Conservation (phyloP, 2,113 vertebrate genomes). For the Typhlomys cinereus region DNA sequence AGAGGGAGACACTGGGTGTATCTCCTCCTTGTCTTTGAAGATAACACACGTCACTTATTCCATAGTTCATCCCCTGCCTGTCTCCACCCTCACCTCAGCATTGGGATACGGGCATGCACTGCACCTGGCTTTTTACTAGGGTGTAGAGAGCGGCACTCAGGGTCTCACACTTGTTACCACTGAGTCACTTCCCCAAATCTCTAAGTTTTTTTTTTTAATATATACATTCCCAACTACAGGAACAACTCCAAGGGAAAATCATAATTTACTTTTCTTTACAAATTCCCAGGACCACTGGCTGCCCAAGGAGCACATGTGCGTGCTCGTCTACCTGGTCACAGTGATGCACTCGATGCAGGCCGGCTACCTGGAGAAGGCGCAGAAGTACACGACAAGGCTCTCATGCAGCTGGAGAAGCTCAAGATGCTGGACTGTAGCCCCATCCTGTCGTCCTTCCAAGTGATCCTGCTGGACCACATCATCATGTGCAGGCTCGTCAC, state of each 20-base stretch:
- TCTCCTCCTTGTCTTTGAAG: background rate
- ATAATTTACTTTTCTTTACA: background rate
- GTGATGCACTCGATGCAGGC: conserved; percentile 99
- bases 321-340: conserved; percentile 98
- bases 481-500: conserved; percentile 99
- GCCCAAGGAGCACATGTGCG: conserved; percentile 99
- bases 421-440: conserved; percentile 99
- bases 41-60: background rate
- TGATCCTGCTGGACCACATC: conserved; percentile 98
- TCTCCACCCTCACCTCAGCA: too few species aligned
- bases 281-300: conserved; percentile 91
- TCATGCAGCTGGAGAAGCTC: conserved; percentile 99
- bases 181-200: background rate
- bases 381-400: conserved; percentile 99
- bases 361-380: conserved; percentile 98
- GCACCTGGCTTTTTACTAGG: background rate
- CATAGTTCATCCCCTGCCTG: background rate
- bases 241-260: background rate
- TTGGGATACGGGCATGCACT: background rate
- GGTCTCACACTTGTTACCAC: background rate
- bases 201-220: background rate
- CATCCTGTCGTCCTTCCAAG: conserved; percentile 99
- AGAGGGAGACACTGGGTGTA: background rate
- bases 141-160: background rate
- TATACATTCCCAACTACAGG: background rate